phyloP scores from a whole-genome alignment of 2,888 invertebrate genomes.

The Galerucella pusilla region DNA sequence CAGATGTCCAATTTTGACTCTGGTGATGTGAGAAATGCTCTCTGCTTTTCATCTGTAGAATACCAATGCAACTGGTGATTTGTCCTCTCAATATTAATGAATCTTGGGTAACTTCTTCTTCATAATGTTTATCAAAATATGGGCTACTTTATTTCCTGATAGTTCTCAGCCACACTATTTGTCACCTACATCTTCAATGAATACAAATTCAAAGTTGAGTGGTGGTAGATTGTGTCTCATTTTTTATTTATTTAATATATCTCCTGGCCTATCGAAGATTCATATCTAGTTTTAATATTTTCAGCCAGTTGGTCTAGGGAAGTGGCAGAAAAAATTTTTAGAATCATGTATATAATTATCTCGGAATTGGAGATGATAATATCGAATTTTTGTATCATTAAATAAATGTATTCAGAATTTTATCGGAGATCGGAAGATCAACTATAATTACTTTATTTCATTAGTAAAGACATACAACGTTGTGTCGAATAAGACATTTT shows the following conservation, averaged over 20 bases:
- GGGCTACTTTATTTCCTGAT: too few relatives aligned
- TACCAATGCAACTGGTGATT: too few relatives aligned
- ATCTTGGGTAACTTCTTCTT: too few relatives aligned
- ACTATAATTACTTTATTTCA: conserved; percentile 28
- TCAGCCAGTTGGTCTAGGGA: conserved; percentile 32
- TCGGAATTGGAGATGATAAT: conserved; percentile 22
- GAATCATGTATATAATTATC: conserved; percentile 34
- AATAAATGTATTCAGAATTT: conserved; percentile 29
- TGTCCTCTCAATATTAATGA: too few relatives aligned
- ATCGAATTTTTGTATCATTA: conserved; percentile 19
- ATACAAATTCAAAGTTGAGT: too few relatives aligned
- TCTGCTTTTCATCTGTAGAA: too few relatives aligned
- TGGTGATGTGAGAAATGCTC: too few relatives aligned
- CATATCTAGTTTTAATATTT: conserved; percentile 35
- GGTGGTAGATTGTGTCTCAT: too few relatives aligned
- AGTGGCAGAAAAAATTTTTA: conserved; percentile 33
- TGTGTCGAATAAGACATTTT: conserved; percentile 21
- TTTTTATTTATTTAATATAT: background rate
- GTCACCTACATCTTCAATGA: too few relatives aligned
- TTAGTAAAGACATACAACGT: conserved; percentile 13
- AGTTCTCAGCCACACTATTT: too few relatives aligned
- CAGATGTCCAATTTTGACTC: too few relatives aligned
- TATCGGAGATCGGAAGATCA: background rate
- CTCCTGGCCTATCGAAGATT: conserved; percentile 20
- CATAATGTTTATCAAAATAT: too few relatives aligned